Percentiles rank a stretch among this genome's conserved stretches.
These are phyloP conservation scores for Columba guinea DNA, from an alignment of 2,797 vertebrate species.

Conservation along the genomic window DNA sequence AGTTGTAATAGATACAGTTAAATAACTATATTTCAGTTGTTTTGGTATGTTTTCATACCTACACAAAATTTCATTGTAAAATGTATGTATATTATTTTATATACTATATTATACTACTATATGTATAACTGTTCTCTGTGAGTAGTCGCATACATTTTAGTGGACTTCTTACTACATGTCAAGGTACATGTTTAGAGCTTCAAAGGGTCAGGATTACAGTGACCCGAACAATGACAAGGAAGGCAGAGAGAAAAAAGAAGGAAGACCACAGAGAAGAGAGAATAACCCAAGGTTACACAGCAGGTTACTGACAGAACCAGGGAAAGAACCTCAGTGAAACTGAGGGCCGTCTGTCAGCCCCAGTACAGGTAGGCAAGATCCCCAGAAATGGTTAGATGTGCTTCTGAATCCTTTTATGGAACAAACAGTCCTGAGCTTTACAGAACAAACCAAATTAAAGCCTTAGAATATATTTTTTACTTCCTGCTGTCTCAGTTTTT, in stretches of 20 bases:
- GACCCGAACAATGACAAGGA: not conserved
- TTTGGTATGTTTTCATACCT: not conserved
- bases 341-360: not conserved
- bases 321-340: not conserved
- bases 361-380: not conserved
- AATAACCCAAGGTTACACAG: not conserved
- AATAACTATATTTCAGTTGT: not conserved
- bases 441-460: not conserved
- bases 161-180: not conserved
- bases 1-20: not conserved
- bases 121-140: not conserved
- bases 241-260: not conserved
- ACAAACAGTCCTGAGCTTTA: not conserved
- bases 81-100: not conserved
- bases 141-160: not conserved
- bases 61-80: not conserved
- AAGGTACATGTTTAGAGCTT: not conserved
- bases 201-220: not conserved
- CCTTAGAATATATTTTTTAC: not conserved
- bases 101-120: not conserved
- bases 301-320: not conserved
- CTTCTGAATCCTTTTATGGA: not conserved
- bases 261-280: not conserved
- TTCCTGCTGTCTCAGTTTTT: not conserved
- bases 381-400: not conserved